Conservation (phyloP, 2,113 vertebrate species). For the Tapirus terrestris region DNA sequence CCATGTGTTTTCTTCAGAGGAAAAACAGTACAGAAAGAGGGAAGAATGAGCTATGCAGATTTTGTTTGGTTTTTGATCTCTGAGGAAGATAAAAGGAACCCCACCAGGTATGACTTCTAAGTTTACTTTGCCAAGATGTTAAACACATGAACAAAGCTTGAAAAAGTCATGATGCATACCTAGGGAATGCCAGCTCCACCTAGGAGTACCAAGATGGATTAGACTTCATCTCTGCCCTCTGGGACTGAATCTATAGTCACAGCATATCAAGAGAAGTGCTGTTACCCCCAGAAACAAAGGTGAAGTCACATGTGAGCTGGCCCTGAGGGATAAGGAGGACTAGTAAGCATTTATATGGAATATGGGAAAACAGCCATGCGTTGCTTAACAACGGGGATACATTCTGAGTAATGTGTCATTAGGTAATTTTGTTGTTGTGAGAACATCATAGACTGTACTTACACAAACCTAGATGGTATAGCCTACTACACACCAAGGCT, state of each 20-base stretch:
- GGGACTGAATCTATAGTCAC: neutral
- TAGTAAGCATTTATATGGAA: neutral
- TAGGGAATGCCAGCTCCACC: neutral
- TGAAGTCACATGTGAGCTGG: neutral
- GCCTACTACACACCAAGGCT: too few relatives aligned
- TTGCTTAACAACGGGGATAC: too few relatives aligned
- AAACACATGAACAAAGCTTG: neutral
- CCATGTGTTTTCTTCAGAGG: conserved; percentile 89
- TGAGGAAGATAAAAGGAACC: conserved; percentile 98
- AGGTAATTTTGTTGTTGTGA: too few relatives aligned
- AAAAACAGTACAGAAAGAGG: conserved; percentile 94
- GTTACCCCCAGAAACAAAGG: neutral
- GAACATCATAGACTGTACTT: too few relatives aligned
- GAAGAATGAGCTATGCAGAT: conserved; percentile 98
- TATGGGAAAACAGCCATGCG: neutral
- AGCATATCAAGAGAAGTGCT: neutral
- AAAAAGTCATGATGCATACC: neutral
- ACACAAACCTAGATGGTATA: too few relatives aligned
- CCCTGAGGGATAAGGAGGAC: neutral
- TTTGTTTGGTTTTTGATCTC: conserved; percentile 99
- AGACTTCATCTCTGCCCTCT: neutral
- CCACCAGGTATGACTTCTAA: conserved; percentile 91
- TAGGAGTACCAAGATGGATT: neutral
- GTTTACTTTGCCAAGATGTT: conserved; percentile 26
- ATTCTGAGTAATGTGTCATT: too few relatives aligned